A percentile compares a stretch with the other conserved stretches of the same genome.
Conservation (phyloP, 2,888 invertebrate species). For the Drosophila subsilvestris region DNA sequence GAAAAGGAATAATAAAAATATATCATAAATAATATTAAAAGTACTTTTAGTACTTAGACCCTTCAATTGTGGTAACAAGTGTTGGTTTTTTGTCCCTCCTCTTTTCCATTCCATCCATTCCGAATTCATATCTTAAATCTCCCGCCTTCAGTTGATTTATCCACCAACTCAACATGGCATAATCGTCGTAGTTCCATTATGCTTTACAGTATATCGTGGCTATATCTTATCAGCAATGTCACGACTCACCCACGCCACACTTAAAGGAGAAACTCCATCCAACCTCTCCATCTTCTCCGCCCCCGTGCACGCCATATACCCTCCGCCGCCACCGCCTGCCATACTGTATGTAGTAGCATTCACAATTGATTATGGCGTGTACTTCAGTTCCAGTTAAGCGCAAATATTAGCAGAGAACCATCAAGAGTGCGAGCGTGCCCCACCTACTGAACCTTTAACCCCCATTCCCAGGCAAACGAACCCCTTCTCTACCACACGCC, state of each 20-base stretch:
- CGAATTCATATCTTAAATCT: not conserved
- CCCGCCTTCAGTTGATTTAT: constrained; percentile 6
- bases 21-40: not conserved
- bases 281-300: not conserved
- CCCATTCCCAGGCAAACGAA: constrained; percentile 1
- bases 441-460: too few species aligned
- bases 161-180: constrained; percentile 15
- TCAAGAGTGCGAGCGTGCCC: constrained; percentile 5
- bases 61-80: too few species aligned
- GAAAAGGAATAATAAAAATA: not conserved
- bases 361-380: constrained; percentile 47
- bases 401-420: constrained; percentile 65
- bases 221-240: constrained; percentile 39
- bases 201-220: constrained; percentile 9
- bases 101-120: too few species aligned
- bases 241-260: constrained; percentile 29
- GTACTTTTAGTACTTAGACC: not conserved
- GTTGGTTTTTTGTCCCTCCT: too few species aligned
- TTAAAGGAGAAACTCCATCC: constrained; percentile 13
- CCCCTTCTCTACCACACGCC: constrained; percentile 2
- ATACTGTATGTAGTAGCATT: not conserved
- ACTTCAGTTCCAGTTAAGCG: constrained; percentile 53
- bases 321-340: not conserved
- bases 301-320: constrained; percentile 23
- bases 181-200: constrained; percentile 23